phyloP scores from a whole-genome alignment of 2,113 vertebrate genomes.

The Odocoileus hemionus region DNA sequence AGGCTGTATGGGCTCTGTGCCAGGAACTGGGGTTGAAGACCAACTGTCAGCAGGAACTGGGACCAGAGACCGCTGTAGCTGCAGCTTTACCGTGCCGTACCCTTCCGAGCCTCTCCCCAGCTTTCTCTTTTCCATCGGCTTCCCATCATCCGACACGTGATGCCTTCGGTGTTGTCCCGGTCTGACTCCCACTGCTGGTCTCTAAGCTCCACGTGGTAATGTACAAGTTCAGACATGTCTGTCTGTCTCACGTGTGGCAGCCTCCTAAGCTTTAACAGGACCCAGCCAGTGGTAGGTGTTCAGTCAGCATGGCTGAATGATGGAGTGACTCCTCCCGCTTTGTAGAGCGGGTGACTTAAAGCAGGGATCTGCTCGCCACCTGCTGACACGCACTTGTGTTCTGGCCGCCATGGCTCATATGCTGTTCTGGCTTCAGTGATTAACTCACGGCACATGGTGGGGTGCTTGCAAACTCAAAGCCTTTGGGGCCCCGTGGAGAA shows the following conservation, averaged over 20 bases:
- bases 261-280: not conserved
- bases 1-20: too few species aligned
- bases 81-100: not conserved
- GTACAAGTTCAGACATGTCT: not conserved
- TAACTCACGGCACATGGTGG: not conserved
- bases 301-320: accelerated
- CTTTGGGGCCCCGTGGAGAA: not conserved
- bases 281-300: not conserved
- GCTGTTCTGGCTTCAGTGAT: not conserved
- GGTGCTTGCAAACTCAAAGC: too few species aligned
- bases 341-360: not conserved
- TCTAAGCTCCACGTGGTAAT: accelerated
- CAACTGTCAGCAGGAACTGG: not conserved
- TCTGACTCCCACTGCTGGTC: not conserved
- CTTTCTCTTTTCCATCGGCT: too few species aligned
- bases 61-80: not conserved
- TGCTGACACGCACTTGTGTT: accelerated
- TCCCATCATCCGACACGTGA: accelerated
- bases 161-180: accelerated
- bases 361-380: not conserved
- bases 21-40: not conserved
- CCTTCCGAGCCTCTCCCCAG: not conserved
- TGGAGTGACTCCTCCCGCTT: too few species aligned
- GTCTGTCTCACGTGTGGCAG: accelerated
- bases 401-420: accelerated